A percentile compares a stretch with the other conserved stretches of the same genome.
Conservation (phyloP, 2,113 vertebrate species). For the Glaucidium brasilianum region DNA sequence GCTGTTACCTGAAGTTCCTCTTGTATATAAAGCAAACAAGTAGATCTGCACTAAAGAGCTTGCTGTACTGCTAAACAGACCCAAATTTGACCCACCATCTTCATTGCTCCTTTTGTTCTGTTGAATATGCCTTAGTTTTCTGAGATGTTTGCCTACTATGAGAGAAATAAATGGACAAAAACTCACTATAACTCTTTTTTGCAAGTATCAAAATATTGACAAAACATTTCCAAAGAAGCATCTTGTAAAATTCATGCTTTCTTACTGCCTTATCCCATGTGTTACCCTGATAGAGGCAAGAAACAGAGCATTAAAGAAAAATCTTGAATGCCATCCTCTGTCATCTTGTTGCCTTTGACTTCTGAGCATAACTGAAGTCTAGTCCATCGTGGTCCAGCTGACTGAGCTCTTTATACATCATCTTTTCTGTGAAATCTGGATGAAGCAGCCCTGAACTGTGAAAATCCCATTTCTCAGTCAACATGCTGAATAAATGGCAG, state of each 20-base stretch:
- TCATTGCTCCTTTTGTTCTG: neutral
- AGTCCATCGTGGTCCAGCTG: neutral
- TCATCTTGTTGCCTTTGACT: neutral
- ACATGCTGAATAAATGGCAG: neutral
- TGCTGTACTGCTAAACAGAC: neutral
- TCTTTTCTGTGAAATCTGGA: neutral
- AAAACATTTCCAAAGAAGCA: neutral
- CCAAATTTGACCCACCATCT: neutral
- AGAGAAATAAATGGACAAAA: neutral
- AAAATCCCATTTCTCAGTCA: neutral
- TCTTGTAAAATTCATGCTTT: neutral
- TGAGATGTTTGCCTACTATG: neutral
- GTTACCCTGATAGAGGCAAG: neutral
- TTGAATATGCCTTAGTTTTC: neutral
- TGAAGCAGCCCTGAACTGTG: neutral
- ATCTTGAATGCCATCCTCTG: neutral
- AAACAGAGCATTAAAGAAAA: neutral
- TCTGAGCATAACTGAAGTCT: neutral
- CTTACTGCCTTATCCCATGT: neutral
- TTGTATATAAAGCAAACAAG: neutral
- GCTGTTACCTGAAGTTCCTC: neutral
- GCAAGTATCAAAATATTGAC: neutral
- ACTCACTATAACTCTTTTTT: neutral
- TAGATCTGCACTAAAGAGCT: neutral
- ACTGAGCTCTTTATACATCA: neutral